Base-by-base conservation (phyloP, 1,140 invertebrate species). In the Drosophila bocqueti region DNA sequence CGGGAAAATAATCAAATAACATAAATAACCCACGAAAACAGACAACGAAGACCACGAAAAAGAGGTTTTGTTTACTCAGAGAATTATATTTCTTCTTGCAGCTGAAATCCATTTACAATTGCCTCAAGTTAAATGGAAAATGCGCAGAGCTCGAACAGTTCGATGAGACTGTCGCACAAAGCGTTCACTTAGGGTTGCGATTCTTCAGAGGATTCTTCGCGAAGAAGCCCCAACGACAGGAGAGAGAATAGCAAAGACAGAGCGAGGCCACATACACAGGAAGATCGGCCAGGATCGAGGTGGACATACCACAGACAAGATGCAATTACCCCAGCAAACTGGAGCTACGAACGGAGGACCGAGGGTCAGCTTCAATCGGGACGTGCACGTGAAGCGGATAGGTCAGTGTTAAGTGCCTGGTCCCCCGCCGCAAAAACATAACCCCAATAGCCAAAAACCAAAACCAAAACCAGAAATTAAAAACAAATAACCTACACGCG, bases 361-460 rank as follows among this genome's bases (percentile, higher is more conserved):
- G 76, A 94, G 95, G 83, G 97, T 97, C 83, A 97, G 96, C 84
- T 97, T 97, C 94, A 97, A 97, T 95, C 95, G 96, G 92, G 96
- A 97, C 95, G 96, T 97, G 80, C 96, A 97, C 93, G 96, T 97
- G 83, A 97, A 97, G 93, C 94, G 96, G 94, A 97, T 97, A 93
- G 96, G 96, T 97, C 95, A 96, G 96, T 92, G 81, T 75, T 79
- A 67, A 81, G 82, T 52, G 31, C 50, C 49, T 7, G 26, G 45
- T 49, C 11, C 45, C 66, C 29, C 66, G 49, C 43, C 50, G n/a
- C 8, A 61, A 18, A 72, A 60, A 43, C 36, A 31, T 85, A 90
- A 89, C 65, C 79, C 69, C 76, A 78, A 67, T 24, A 38, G 54
- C 24, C 45, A 62, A 24, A 24, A 24, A 24, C 24, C 24, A 24